phyloP scores from a whole-genome alignment of 2,888 invertebrate genomes.

The Monochamus alternatus region DNA sequence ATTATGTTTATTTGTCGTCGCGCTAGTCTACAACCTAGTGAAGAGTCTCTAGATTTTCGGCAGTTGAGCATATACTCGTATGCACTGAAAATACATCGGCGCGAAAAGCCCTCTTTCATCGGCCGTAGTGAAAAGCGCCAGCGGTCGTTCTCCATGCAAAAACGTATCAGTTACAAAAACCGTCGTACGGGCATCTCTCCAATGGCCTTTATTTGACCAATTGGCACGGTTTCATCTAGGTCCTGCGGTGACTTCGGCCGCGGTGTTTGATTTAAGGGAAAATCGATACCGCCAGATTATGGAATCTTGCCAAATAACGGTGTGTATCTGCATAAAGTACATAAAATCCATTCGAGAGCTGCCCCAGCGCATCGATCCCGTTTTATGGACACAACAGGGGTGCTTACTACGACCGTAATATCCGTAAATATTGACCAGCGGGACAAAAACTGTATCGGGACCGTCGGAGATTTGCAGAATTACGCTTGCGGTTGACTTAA shows the following conservation, averaged over 20 bases:
- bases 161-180: too few species aligned
- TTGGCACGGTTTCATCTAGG: conserved; percentile 14
- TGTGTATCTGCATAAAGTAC: conserved; percentile 27
- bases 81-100: too few species aligned
- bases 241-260: conserved; percentile 19
- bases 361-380: neutral
- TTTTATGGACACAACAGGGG: conserved; percentile 4
- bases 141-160: too few species aligned
- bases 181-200: neutral
- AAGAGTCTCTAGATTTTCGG: too few species aligned
- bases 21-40: too few species aligned
- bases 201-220: conserved; percentile 7
- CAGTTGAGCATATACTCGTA: too few species aligned
- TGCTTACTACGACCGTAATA: neutral
- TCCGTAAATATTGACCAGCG: neutral
- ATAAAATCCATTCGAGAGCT: conserved; percentile 2
- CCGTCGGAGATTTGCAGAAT: too few species aligned
- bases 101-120: too few species aligned
- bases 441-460: too few species aligned
- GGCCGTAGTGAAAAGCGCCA: too few species aligned
- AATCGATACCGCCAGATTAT: conserved; percentile 41
- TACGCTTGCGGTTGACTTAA: too few species aligned
- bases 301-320: conserved; percentile 42
- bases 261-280: conserved; percentile 40
- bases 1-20: too few species aligned